A percentile compares a stretch with the other conserved stretches of the same genome.
Evolutionary conservation across 2,888 invertebrate genomes (phyloP).

Genomic region (Lysandra bellargus): DNA sequence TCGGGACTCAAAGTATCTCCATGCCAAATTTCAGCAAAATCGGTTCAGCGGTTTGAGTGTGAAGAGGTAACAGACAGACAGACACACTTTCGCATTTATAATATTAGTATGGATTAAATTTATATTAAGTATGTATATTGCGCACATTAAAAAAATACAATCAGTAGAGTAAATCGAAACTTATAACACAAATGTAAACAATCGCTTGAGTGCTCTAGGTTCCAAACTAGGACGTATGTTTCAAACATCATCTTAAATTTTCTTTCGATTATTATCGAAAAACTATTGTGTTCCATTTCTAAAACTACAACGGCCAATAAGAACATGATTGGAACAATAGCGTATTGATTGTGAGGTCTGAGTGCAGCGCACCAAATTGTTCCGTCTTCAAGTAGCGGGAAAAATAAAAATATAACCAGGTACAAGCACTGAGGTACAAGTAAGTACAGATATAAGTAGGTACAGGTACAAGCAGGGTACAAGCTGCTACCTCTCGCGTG

Average conservation of each 20-base stretch:
- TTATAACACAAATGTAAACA: not conserved
- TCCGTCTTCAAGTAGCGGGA: not conserved
- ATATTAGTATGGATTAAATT: too few species aligned
- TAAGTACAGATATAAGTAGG: not conserved
- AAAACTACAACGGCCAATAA: not conserved
- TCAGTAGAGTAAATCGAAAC: too few species aligned
- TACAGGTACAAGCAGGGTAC: constrained; percentile 1
- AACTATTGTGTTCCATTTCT: not conserved
- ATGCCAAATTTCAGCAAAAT: too few species aligned
- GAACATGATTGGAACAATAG: not conserved
- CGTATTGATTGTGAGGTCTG: not conserved
- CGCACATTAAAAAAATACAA: too few species aligned
- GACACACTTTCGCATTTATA: too few species aligned
- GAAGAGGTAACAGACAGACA: too few species aligned
- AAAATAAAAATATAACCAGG: constrained; percentile 28
- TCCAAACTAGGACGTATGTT: not conserved
- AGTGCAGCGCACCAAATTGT: not conserved
- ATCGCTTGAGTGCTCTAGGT: not conserved
- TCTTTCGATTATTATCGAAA: not conserved
- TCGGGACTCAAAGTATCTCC: too few species aligned
- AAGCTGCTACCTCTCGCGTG: constrained; percentile 40
- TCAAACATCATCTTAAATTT: not conserved
- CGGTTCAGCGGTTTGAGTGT: too few species aligned
- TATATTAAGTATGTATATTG: too few species aligned
- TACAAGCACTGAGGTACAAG: constrained; percentile 32